Evolutionary conservation across 2,888 invertebrate species (phyloP).

Genomic region (Drosophila buzzatii): DNA sequence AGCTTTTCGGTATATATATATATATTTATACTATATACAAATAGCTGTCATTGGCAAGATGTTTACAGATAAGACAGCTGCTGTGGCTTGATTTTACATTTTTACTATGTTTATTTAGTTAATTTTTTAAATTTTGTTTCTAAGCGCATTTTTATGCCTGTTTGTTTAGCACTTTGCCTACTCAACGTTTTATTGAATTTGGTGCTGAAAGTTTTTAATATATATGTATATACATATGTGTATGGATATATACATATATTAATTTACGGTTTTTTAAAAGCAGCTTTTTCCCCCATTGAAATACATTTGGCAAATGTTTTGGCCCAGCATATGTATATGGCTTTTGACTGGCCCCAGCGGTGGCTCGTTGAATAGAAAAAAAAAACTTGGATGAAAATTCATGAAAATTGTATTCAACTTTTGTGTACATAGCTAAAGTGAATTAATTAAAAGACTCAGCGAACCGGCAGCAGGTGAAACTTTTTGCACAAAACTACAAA

Average conservation of each 20-base stretch:
- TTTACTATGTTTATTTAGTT: neutral
- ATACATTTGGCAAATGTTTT: conserved; percentile 1
- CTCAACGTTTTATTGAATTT: neutral
- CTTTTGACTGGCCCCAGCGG: neutral
- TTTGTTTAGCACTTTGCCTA: neutral
- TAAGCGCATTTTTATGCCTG: neutral
- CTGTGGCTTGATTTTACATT: neutral
- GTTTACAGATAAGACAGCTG: conserved; percentile 16
- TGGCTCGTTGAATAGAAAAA: neutral
- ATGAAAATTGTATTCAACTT: neutral
- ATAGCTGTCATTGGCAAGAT: conserved; percentile 15
- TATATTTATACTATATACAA: conserved; percentile 1
- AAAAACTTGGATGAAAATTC: neutral
- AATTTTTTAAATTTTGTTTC: neutral
- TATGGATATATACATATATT: neutral
- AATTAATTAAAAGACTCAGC: conserved; percentile 36
- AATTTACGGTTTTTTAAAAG: neutral
- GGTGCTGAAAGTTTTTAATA: neutral
- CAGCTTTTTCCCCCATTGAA: conserved; percentile 10
- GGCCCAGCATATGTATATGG: conserved; percentile 10
- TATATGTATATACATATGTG: neutral
- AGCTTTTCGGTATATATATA: neutral
- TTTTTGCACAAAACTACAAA: conserved; percentile 27
- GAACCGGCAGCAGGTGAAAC: conserved; percentile 38
- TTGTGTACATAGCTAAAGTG: neutral